Evolutionary conservation across 1,140 invertebrate genomes (phyloP), one percentile per base, ranked within the genome.

Genomic region (Diploscapter pachys): DNA sequence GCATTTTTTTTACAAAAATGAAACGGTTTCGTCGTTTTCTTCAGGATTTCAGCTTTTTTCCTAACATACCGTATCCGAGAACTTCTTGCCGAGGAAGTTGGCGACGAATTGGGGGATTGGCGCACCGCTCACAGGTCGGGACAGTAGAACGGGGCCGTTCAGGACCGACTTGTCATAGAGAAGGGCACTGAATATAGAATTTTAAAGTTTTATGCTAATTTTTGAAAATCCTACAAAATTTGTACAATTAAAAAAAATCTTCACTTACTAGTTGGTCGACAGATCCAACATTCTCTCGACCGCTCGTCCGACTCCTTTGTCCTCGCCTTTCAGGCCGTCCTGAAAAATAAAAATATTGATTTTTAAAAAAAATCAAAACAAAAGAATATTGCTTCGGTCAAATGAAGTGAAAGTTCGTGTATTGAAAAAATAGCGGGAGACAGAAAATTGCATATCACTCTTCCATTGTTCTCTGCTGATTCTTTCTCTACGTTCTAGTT

Each of bases 261-360:
- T 11, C 75, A 78, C 78, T 75, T 31, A 79, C 78, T 71, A 79
- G 56, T 76, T 65, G 59, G 73, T 74, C 2, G 94, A 93, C 85
- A 95, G 94, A 87, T 95, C 93, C 81, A 96, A 91, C 93, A 96
- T 95, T 53, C 92, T 92, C 82, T 93, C 93, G 88, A 93, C 93
- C 13, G 93, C 93, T 87, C 95, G 93, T 11, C 92, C 90, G 6
- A 94, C 89, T 81, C 91, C 93, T 75, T 91, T 91, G 85, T 96
- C 93, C 81, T 93, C 92, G 69, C 90, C 86, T 63, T 90, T 92
- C 49, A 95, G 88, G 54, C 88, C 88, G 2, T 89, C 90, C 86
- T 95, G 93, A 4, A 75, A 54, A 3, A 53, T 53, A 63, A 57
- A 70, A 56, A 31, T 31, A 31, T 31, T 31, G 31, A 31, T 31